A percentile compares a stretch with the other conserved stretches of the same genome.
Evolutionary conservation across 2,888 invertebrate species (phyloP).

Genomic region (Rhabditophanes sp.): DNA sequence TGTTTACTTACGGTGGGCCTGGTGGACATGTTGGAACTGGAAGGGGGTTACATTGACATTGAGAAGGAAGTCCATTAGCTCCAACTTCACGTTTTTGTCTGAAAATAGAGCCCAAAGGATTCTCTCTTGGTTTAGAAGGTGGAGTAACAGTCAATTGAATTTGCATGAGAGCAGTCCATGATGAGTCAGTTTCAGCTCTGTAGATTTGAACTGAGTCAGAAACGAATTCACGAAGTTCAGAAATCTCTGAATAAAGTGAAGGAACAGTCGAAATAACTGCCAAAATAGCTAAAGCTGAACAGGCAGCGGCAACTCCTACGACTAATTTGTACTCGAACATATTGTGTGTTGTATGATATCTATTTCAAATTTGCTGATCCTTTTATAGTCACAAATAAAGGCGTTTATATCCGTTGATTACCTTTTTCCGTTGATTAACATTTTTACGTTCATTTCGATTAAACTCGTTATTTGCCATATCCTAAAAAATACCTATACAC

Average conservation of each 20-base stretch:
- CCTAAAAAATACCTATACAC: no score
- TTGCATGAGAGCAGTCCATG: background rate
- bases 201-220: constrained; percentile 18
- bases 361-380: no score
- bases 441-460: no score
- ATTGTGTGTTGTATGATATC: background rate
- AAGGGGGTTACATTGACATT: constrained; percentile 4
- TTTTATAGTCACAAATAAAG: no score
- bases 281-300: constrained; percentile 10
- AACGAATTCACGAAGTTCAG: constrained; percentile 12
- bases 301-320: constrained; percentile 6
- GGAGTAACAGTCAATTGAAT: constrained; percentile 12
- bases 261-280: constrained; percentile 23
- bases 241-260: constrained; percentile 20
- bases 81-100: constrained; percentile 22
- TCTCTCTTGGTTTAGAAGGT: constrained; percentile 17
- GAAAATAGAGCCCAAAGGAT: constrained; percentile 30
- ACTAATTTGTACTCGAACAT: constrained; percentile 7
- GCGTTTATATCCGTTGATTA: no score
- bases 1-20: constrained; percentile 5
- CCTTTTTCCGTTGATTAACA: no score
- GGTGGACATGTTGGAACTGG: constrained; percentile 3
- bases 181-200: constrained; percentile 12
- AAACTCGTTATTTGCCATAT: no score
- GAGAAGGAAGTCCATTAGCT: constrained; percentile 5